These are phyloP conservation scores for Diabrotica undecimpunctata DNA, from an alignment of 1,140 invertebrate genomes.

Conservation along the genomic window DNA sequence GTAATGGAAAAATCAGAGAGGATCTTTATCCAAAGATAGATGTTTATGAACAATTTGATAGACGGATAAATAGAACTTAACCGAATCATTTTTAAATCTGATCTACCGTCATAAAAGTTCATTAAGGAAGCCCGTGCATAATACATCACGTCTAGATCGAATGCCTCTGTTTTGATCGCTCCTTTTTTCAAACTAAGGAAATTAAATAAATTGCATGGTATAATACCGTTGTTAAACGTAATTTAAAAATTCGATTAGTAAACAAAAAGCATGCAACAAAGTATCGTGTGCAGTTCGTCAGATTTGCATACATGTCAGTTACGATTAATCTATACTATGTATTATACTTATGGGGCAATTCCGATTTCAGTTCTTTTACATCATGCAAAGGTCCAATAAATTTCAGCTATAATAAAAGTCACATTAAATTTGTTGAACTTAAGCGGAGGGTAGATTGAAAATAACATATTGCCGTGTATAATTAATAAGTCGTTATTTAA, in stretches of 20 bases:
- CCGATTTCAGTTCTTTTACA: slow-evolving; percentile 7
- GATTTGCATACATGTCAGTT: slow-evolving; percentile 19
- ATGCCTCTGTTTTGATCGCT: too few relatives aligned
- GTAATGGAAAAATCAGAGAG: too few relatives aligned
- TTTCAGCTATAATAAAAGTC: slow-evolving; percentile 25
- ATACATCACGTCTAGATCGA: too few relatives aligned
- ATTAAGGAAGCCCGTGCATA: too few relatives aligned
- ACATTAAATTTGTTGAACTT: slow-evolving; percentile 23
- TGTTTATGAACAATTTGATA: too few relatives aligned
- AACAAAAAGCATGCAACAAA: slow-evolving; percentile 10
- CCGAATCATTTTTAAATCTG: too few relatives aligned
- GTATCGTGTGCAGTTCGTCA: slow-evolving; percentile 6
- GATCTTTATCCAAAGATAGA: too few relatives aligned
- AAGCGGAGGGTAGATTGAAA: slow-evolving; percentile 8
- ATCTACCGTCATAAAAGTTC: too few relatives aligned
- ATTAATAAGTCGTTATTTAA: slow-evolving; percentile 24
- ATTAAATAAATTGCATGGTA: background rate
- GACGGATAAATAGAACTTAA: too few relatives aligned
- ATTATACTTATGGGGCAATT: slow-evolving; percentile 17
- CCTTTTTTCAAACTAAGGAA: too few relatives aligned
- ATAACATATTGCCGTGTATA: slow-evolving; percentile 20
- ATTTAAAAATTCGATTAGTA: slow-evolving; percentile 3
- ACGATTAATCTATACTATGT: slow-evolving; percentile 17
- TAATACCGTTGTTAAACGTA: background rate
- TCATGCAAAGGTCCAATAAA: slow-evolving; percentile 27